Base-by-base conservation (phyloP, 2,113 vertebrate species). In the Centropus unirufus region DNA sequence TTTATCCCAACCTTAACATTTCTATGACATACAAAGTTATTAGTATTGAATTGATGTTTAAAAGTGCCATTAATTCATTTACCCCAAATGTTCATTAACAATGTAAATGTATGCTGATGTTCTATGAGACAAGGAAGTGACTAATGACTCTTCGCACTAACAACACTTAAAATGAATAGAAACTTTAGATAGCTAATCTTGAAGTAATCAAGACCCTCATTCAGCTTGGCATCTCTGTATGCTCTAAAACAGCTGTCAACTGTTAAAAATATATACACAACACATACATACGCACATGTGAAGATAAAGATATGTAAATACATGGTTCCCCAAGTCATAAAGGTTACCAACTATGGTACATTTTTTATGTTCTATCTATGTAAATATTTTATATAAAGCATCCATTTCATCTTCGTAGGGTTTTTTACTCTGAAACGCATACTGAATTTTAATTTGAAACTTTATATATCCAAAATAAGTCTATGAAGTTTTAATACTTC, bases 101-200 rank as follows among this genome's bases (percentile, higher is more conserved):
- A 99, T 99, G 99, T 99, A 99, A 99, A 99, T 99, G 98, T 99
- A 98, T 98, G 98, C 98, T 98, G 98, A 99, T 98, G 98, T 98
- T 98, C 98, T 98, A 97, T 98, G 98, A 98, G 98, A 98, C 98
- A 97, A 96, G 98, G 98, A 98, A 98, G 98, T 98, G 98, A 98
- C 98, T 98, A 98, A 98, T 98, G 98, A 98, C 98, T 98, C 98
- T 98, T 98, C 98, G 97, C 98, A 98, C 98, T 98, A 98, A 98
- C 97, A 98, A 98, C 98, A 98, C 98, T 98, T 98, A 98, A 98
- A 97, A 98, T 98, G 97, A 98, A 95, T 96, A 98, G 98, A 98
- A 98, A 99, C 98, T 99, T 98, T 97, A 98, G 98, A 98, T 98
- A 98, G 98, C 98, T 99, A 99, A 98, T 98, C 98, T 98, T 98